Conservation (phyloP, 2,888 invertebrate species). For the Euzophera pinguis region DNA sequence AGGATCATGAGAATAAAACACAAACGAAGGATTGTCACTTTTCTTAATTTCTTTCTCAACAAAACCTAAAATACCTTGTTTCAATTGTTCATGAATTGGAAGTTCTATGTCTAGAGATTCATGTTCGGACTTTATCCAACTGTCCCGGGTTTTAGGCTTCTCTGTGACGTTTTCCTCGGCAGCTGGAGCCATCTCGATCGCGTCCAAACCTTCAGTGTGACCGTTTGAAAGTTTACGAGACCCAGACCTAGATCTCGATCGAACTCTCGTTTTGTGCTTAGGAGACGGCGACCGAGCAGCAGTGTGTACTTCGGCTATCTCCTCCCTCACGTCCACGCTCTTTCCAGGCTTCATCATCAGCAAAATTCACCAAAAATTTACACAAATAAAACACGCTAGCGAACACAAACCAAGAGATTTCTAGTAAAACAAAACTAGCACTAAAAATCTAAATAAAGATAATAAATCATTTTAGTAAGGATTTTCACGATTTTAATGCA, state of each 20-base stretch:
- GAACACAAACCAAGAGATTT: neutral
- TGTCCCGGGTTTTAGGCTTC: conserved; percentile 60
- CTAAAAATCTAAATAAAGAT: neutral
- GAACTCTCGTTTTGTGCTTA: conserved; percentile 49
- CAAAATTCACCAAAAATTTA: conserved; percentile 26
- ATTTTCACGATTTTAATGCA: neutral
- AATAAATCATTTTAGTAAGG: neutral
- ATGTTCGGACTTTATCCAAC: conserved; percentile 72
- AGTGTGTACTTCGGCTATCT: conserved; percentile 68
- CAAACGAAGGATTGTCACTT: conserved; percentile 69
- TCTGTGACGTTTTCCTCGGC: conserved; percentile 42
- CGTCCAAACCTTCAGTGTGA: conserved; percentile 37
- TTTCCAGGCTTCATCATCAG: conserved; percentile 64
- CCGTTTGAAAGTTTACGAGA: conserved; percentile 68
- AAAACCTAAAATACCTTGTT: conserved; percentile 73
- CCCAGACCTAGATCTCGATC: conserved; percentile 53
- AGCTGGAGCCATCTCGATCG: conserved; percentile 26
- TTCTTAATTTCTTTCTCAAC: conserved; percentile 76
- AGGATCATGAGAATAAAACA: conserved; percentile 74
- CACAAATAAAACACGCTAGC: conserved; percentile 22
- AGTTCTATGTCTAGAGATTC: conserved; percentile 79
- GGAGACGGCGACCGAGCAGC: conserved; percentile 66
- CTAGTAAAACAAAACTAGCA: neutral
- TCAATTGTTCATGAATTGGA: conserved; percentile 79
- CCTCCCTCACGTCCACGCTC: conserved; percentile 57